Base-by-base conservation (phyloP, 2,888 invertebrate species). In the Stenodema calcarata region DNA sequence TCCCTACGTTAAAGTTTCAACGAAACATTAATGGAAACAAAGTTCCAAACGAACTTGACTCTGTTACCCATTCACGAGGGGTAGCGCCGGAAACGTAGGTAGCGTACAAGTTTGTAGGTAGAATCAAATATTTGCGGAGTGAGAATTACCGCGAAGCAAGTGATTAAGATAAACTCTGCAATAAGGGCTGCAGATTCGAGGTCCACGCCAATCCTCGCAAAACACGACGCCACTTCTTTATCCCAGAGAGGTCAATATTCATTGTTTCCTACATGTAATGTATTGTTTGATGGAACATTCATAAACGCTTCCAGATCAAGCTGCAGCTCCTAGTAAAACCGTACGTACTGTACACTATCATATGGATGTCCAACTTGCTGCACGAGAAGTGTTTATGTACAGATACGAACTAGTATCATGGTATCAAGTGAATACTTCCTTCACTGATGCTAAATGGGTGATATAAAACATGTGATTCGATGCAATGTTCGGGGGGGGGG, bases 1-100 rank as follows among this genome's bases (percentile, higher is more conserved):
- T 30, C 35, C 73, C 35, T 7, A 30, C 73, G 73, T 41, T 73
- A 16, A 54, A 80, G 80, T 80, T 80, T 82, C 30, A 82, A 82
- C 62, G 82, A 82, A 82, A 82, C 82, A 82, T 82, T 82, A 78
- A 82, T 82, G 82, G 82, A 82, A 82, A 82, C 82, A 82, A 82
- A 82, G 82, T 69, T 82, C 42, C 69, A 82, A 82, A 82, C 70
- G 82, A 82, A 82, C 82, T 82, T 82, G 82, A 82, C 82, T 82
- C 69, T 82, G 82, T 82, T 82, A 82, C 82, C 69, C 82, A 82
- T 82, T 82, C 82, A 82, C 62, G 69, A 82, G 44, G 18, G 82
- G 82, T 69, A 62, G 82, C 82, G 69, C 28, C 14, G 14, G 78
- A 30, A 82, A 35, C 54, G n/a, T n/a, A 35, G 4, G 42, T 42